These are phyloP conservation scores for Luscinia luscinia DNA, from an alignment of 2,797 vertebrate genomes.

Conservation along the genomic window DNA sequence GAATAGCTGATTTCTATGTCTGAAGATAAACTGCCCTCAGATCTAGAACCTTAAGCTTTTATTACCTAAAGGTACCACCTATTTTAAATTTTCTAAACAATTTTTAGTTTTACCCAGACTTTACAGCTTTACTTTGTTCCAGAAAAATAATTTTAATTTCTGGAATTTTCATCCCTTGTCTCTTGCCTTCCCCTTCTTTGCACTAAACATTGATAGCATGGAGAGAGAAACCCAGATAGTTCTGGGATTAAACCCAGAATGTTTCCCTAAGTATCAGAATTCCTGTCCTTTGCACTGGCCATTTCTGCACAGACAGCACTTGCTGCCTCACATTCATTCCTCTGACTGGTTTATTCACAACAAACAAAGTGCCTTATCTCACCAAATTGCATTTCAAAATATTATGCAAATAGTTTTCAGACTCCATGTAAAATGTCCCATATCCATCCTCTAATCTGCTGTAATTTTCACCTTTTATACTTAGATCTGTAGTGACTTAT, in stretches of 20 bases:
- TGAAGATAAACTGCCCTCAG: background rate
- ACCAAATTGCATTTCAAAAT: background rate
- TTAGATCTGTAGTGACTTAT: background rate
- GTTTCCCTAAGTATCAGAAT: background rate
- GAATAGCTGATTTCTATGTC: background rate
- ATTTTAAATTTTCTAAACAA: background rate
- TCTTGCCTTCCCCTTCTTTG: background rate
- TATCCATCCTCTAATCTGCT: background rate
- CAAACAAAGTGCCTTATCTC: background rate
- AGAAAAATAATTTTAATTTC: background rate
- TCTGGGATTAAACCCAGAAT: background rate
- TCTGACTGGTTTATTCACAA: background rate
- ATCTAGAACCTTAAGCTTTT: background rate
- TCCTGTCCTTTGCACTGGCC: background rate
- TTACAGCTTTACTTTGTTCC: background rate
- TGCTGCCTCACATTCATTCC: background rate
- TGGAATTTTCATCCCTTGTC: background rate
- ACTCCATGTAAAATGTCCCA: background rate
- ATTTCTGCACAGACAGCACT: background rate
- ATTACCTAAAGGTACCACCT: background rate
- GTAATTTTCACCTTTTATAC: background rate
- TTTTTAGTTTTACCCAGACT: background rate
- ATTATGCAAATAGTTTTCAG: background rate
- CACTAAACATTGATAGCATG: rapidly evolving
- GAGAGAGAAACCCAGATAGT: background rate